These are phyloP conservation scores for Danionella cerebrum DNA, from an alignment of 2,113 vertebrate species.

Conservation along the genomic window DNA sequence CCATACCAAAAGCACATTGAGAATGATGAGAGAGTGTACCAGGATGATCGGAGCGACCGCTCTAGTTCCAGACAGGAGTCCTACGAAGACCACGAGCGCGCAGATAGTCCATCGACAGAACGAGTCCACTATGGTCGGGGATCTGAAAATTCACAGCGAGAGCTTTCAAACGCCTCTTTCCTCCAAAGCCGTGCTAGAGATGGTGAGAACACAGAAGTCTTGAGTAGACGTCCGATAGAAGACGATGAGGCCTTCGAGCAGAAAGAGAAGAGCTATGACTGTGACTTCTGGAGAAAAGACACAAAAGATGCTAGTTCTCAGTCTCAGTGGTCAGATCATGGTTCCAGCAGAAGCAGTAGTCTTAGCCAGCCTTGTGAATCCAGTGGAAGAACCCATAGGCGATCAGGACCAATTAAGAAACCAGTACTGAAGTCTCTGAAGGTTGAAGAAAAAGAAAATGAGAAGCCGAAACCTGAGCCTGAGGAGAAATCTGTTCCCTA, in stretches of 20 bases:
- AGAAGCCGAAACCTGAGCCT: constrained; percentile 79
- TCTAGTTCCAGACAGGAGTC: constrained; percentile 72
- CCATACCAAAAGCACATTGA: constrained; percentile 80
- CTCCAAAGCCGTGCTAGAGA: too few species aligned
- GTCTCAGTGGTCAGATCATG: constrained; percentile 72
- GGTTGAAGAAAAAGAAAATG: constrained; percentile 93
- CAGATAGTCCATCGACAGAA: constrained; percentile 50
- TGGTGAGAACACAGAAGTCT: constrained; percentile 67
- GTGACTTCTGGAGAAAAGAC: constrained; percentile 79
- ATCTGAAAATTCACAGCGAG: constrained; percentile 64
- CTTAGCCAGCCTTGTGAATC: constrained; percentile 72
- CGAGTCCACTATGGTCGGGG: constrained; percentile 43
- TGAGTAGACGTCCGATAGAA: too few species aligned
- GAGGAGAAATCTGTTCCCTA: constrained; percentile 68
- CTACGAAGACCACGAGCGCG: constrained; percentile 79
- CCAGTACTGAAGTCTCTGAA: constrained; percentile 95
- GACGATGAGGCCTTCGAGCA: constrained; percentile 61
- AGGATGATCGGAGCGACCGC: constrained; percentile 71
- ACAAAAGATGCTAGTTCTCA: constrained; percentile 59
- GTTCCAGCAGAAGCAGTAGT: constrained; percentile 55
- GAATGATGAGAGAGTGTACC: constrained; percentile 57
- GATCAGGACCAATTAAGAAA: constrained; percentile 93
- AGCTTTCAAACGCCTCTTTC: too few species aligned
- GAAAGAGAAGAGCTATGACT: constrained; percentile 62
- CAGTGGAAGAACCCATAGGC: constrained; percentile 66